Base-by-base conservation (phyloP, 2,797 vertebrate genomes). In the Melanogrammus aeglefinus region DNA sequence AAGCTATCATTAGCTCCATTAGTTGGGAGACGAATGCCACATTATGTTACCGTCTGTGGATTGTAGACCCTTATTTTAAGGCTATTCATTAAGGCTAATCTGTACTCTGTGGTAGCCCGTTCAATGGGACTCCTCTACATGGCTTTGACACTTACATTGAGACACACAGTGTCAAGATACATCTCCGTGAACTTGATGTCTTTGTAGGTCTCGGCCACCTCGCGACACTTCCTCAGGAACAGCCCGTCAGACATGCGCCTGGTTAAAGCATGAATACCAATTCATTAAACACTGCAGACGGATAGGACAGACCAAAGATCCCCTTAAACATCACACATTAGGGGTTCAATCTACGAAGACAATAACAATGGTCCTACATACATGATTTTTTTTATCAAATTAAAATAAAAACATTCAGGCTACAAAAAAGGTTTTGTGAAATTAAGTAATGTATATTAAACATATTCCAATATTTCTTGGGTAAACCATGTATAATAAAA, bases 191-290 rank as follows among this genome's bases (percentile, higher is more conserved):
- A 99, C 86, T 97, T 97, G 75, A 99, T 95, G 78, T 98, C 97
- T 93, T 97, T 98, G 92, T 91, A 98, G 90, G 93, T 96, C 83
- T 99, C 97, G 6, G 97, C 97, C 81, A 97, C 97, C 76, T 99
- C 97, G 41, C 97, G 93, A 91, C 97, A 99, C 84, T 99, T 97
- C 66, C 95, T 95, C 78, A 99, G 94, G 85, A 99, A 99, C 80
- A 99, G 93, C 3, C 97, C 97, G 74, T 99, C 97, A 2, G 97
- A 99, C 97, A 98, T 98, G 21, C 97, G 92, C 97, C 97, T 99
- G 91, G 63, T n/a, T 24, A n/a, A 63, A 27, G 27, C n/a, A 27
- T 69, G 63, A 69, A 27, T 10, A 27, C n/a, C 2, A 63, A 63
- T 2, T n/a, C 6, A 63, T 21, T 24, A 5, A 63, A 63, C n/a